Conservation (phyloP, 1,140 invertebrate genomes). For the Apis cerana region DNA sequence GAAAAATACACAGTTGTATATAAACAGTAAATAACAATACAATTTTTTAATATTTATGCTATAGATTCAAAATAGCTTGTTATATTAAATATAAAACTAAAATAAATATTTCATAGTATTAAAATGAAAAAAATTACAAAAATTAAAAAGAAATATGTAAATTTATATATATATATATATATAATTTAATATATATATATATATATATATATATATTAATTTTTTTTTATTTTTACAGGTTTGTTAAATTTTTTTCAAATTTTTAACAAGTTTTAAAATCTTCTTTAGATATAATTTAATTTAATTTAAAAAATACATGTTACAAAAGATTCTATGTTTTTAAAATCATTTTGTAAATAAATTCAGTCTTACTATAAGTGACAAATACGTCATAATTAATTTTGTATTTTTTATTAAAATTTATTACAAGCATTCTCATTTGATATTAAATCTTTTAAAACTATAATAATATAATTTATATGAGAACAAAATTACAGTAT, state of each 20-base stretch:
- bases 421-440: not conserved
- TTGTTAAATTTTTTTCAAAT: not conserved
- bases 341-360: constrained; percentile 4
- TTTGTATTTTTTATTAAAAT: not conserved
- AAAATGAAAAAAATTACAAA: not conserved
- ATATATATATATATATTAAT: no score
- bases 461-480: constrained; percentile 3
- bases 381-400: not conserved
- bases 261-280: not conserved
- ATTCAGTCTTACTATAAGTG: constrained; percentile 2
- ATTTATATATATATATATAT: not conserved
- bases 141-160: not conserved
- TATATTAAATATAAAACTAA: not conserved
- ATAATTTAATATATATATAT: not conserved
- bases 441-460: not conserved
- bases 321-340: not conserved
- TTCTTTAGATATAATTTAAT: not conserved
- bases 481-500: constrained; percentile 9
- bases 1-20: not conserved
- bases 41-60: not conserved
- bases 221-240: not conserved
- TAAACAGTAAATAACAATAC: not conserved
- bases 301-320: not conserved
- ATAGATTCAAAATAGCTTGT: not conserved
- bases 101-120: not conserved